Conservation (phyloP, 2,888 invertebrate genomes). For the Drosophila multiciliata region DNA sequence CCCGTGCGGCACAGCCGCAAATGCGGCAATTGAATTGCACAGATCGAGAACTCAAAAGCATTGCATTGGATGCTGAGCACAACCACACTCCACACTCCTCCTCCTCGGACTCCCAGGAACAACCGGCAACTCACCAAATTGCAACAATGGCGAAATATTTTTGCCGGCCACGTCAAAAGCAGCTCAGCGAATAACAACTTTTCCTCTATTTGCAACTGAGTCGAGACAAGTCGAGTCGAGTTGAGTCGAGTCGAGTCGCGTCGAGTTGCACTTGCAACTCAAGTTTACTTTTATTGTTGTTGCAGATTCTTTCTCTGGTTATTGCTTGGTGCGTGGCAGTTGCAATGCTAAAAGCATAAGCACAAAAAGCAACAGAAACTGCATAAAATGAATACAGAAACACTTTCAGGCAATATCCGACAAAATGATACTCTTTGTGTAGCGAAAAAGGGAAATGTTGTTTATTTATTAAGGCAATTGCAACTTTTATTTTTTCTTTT, state of each 20-base stretch:
- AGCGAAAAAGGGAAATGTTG: background rate
- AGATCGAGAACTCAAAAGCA: slow-evolving; percentile 68
- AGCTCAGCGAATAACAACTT: slow-evolving; percentile 49
- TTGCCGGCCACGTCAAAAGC: slow-evolving; percentile 42
- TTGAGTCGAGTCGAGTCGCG: slow-evolving; percentile 2
- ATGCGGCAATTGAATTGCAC: slow-evolving; percentile 71
- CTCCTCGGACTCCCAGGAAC: background rate
- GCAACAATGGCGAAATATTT: slow-evolving; percentile 56
- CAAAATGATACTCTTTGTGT: slow-evolving; percentile 6
- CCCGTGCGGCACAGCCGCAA: slow-evolving; percentile 39
- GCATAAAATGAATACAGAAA: slow-evolving; percentile 33
- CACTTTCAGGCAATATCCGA: slow-evolving; percentile 1
- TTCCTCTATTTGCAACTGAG: slow-evolving; percentile 56
- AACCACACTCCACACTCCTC: slow-evolving; percentile 10
- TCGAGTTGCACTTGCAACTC: slow-evolving; percentile 56
- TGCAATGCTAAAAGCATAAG: slow-evolving; percentile 56
- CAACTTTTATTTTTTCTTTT: background rate
- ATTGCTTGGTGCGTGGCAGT: slow-evolving; percentile 29
- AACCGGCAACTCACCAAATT: slow-evolving; percentile 7
- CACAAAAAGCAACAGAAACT: slow-evolving; percentile 41
- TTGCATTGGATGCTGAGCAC: slow-evolving; percentile 62
- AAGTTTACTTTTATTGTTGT: slow-evolving; percentile 53
- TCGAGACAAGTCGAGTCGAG: slow-evolving; percentile 29
- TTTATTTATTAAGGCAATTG: background rate
- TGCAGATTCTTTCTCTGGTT: slow-evolving; percentile 12